A percentile compares a stretch with the other conserved stretches of the same genome.
phyloP scores from a whole-genome alignment of 2,888 invertebrate species.

The Crossocerus cetratus region DNA sequence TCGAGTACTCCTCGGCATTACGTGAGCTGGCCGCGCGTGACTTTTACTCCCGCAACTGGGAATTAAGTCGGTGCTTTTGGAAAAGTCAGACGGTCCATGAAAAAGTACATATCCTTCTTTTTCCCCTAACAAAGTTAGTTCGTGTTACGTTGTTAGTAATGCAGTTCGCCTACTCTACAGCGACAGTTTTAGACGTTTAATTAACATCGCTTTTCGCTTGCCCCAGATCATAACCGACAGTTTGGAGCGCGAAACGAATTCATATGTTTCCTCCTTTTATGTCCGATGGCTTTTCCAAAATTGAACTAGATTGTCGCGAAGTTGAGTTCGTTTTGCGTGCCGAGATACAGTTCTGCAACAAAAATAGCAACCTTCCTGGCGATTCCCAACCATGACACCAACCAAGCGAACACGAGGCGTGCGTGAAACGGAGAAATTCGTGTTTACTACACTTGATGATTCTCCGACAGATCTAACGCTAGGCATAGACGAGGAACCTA shows the following conservation, averaged over 20 bases:
- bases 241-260: slow-evolving; percentile 14
- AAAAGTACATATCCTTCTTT: slow-evolving; percentile 19
- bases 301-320: slow-evolving; percentile 39
- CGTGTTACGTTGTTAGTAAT: slow-evolving; percentile 49
- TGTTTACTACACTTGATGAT: too few relatives aligned
- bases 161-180: slow-evolving; percentile 44
- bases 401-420: neutral
- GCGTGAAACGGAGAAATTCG: neutral
- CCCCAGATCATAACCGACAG: slow-evolving; percentile 16
- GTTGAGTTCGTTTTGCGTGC: slow-evolving; percentile 35
- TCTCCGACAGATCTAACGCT: too few relatives aligned
- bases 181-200: slow-evolving; percentile 40
- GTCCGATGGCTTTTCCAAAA: slow-evolving; percentile 47
- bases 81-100: slow-evolving; percentile 28
- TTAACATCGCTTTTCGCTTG: slow-evolving; percentile 33
- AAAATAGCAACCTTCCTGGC: slow-evolving; percentile 24
- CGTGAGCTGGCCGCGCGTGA: slow-evolving; percentile 38
- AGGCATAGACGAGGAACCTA: too few relatives aligned
- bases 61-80: slow-evolving; percentile 37
- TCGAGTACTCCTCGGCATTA: slow-evolving; percentile 20
- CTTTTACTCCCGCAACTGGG: slow-evolving; percentile 55
- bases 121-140: slow-evolving; percentile 34
- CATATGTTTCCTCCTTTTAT: slow-evolving; percentile 39
- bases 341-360: slow-evolving; percentile 27
- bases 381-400: slow-evolving; percentile 35